phyloP scores from a whole-genome alignment of 2,113 vertebrate species.

The Falcunculus frontatus region DNA sequence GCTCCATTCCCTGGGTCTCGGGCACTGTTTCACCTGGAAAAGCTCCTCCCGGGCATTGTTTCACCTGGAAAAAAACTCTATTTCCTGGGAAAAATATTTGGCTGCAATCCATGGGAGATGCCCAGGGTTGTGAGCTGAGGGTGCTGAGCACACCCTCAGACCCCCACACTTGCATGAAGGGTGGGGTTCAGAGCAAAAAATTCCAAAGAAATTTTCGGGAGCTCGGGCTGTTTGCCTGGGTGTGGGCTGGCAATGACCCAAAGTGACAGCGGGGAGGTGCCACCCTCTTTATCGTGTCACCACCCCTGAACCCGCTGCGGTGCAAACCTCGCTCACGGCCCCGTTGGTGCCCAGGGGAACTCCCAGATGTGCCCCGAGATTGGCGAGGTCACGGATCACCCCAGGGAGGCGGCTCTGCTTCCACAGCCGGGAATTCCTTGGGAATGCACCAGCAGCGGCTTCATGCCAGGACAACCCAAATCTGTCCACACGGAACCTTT shows the following conservation, averaged over 20 bases:
- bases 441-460: not conserved
- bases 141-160: not conserved
- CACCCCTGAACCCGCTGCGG: not conserved
- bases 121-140: not conserved
- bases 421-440: not conserved
- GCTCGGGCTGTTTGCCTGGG: not conserved
- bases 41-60: rapidly evolving
- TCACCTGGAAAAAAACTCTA: not conserved
- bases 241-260: not conserved
- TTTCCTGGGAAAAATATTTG: not conserved
- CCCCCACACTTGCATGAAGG: rapidly evolving
- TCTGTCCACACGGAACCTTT: rapidly evolving
- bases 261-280: not conserved
- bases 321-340: not conserved
- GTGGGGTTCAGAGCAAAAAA: not conserved
- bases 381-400: not conserved
- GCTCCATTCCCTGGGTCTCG: rapidly evolving
- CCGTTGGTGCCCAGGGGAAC: not conserved
- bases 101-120: not conserved
- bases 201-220: not conserved
- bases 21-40: no score
- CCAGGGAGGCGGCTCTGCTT: not conserved
- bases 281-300: not conserved
- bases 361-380: not conserved
- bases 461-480: not conserved